Evolutionary conservation across 2,113 vertebrate species (phyloP).

Genomic region (Mugil cephalus): DNA sequence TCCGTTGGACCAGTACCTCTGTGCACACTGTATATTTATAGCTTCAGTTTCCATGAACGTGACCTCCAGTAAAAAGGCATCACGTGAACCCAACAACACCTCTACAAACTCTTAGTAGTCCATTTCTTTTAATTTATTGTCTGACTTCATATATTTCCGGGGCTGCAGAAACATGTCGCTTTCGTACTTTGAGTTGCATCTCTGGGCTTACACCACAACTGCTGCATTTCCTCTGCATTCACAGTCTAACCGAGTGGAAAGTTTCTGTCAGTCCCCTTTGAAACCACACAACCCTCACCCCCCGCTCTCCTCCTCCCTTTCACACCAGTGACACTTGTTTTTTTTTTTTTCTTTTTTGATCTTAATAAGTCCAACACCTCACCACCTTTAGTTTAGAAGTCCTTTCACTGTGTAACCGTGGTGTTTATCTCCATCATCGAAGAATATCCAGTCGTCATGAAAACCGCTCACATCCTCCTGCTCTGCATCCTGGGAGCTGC

Average conservation of each 20-base stretch:
- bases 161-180: neutral
- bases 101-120: too few relatives aligned
- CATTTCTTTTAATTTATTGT: neutral
- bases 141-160: too few relatives aligned
- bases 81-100: too few relatives aligned
- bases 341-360: neutral
- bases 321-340: neutral
- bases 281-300: slow-evolving; percentile 34
- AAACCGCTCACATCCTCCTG: slow-evolving; percentile 47
- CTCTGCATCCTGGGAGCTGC: slow-evolving; percentile 62
- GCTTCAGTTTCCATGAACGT: too few relatives aligned
- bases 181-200: slow-evolving; percentile 6
- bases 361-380: slow-evolving; percentile 1
- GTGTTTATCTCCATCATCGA: neutral
- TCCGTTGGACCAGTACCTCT: too few relatives aligned
- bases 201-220: slow-evolving; percentile 20
- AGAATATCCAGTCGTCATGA: slow-evolving; percentile 55
- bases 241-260: slow-evolving; percentile 48
- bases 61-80: too few relatives aligned
- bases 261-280: slow-evolving; percentile 21
- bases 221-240: slow-evolving; percentile 47
- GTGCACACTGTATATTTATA: too few relatives aligned
- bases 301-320: slow-evolving; percentile 7
- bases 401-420: neutral
- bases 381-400: neutral